Evolutionary conservation across 2,797 vertebrate genomes (phyloP).

Genomic region (Phalloptychus januarius): DNA sequence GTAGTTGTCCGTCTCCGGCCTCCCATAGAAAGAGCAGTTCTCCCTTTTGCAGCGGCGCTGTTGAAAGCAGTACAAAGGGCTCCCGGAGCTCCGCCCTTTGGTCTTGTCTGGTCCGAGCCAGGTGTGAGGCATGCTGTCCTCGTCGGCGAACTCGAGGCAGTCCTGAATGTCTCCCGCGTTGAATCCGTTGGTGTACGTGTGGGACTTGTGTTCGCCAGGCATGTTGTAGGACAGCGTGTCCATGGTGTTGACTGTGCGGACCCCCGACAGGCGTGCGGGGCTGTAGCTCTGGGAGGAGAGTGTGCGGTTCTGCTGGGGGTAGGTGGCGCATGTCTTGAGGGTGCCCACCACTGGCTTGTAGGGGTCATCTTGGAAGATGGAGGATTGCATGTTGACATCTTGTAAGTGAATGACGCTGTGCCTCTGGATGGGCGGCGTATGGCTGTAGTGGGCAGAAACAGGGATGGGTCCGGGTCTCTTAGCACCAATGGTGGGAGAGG

Average conservation of each 20-base stretch:
- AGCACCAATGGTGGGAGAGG: conserved; percentile 86
- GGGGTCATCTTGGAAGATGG: conserved; percentile 89
- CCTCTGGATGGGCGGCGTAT: conserved; percentile 92
- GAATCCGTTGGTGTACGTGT: conserved; percentile 95
- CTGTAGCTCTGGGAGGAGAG: conserved; percentile 97
- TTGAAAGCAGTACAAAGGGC: conserved; percentile 89
- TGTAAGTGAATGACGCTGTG: conserved; percentile 97
- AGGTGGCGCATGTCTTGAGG: conserved; percentile 96
- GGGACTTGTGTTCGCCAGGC: conserved; percentile 93
- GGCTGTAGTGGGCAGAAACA: conserved; percentile 94
- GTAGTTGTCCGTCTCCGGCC: conserved; percentile 95
- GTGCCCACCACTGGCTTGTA: conserved; percentile 90
- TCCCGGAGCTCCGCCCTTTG: conserved; percentile 86
- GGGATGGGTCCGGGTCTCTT: conserved; percentile 87
- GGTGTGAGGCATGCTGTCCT: conserved; percentile 85
- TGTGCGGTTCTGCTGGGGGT: conserved; percentile 96
- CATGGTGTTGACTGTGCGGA: conserved; percentile 89
- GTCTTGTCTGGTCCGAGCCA: conserved; percentile 91
- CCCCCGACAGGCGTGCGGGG: conserved; percentile 89
- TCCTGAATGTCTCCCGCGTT: conserved; percentile 87
- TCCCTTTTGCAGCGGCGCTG: conserved; percentile 96
- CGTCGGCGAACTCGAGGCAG: conserved; percentile 93
- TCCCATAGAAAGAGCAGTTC: conserved; percentile 97
- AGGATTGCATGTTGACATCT: conserved; percentile 89
- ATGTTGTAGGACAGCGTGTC: conserved; percentile 88